Percentiles rank a stretch among this genome's conserved stretches.
phyloP scores from a whole-genome alignment of 1,140 invertebrate genomes.

The Bicyclus anynana region DNA sequence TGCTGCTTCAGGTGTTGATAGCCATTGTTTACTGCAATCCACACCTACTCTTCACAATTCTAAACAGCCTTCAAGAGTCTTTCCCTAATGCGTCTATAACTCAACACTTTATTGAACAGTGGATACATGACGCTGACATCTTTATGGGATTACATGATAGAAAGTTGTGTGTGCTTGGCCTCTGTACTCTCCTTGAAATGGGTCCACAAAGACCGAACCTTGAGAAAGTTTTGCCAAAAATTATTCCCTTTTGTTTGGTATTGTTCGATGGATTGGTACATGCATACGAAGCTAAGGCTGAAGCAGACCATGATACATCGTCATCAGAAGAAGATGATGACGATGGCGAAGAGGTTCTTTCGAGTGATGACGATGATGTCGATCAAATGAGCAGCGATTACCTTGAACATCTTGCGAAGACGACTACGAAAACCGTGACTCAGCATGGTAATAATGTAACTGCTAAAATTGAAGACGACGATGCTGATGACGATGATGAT shows the following conservation, averaged over 20 bases:
- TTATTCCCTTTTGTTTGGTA: slow-evolving; percentile 92
- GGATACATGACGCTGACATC: slow-evolving; percentile 96
- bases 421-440: slow-evolving; percentile 79
- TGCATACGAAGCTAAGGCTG: slow-evolving; percentile 92
- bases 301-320: slow-evolving; percentile 86
- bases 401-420: slow-evolving; percentile 86
- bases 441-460: slow-evolving; percentile 80
- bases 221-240: slow-evolving; percentile 87
- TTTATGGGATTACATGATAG: slow-evolving; percentile 96
- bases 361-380: slow-evolving; percentile 95
- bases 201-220: slow-evolving; percentile 84
- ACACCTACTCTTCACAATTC: slow-evolving; percentile 87
- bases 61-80: slow-evolving; percentile 87
- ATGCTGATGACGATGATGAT: slow-evolving; percentile 66
- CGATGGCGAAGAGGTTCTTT: slow-evolving; percentile 88
- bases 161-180: slow-evolving; percentile 95
- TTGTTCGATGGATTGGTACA: slow-evolving; percentile 96
- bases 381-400: slow-evolving; percentile 91
- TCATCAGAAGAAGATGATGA: slow-evolving; percentile 83
- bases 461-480: slow-evolving; percentile 73
- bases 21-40: slow-evolving; percentile 98
- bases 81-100: slow-evolving; percentile 86
- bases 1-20: slow-evolving; percentile 95
- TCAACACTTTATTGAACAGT: slow-evolving; percentile 96
- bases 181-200: slow-evolving; percentile 92